phyloP scores from a whole-genome alignment of 2,797 vertebrate genomes.

The Neosilurus hyrtlii region DNA sequence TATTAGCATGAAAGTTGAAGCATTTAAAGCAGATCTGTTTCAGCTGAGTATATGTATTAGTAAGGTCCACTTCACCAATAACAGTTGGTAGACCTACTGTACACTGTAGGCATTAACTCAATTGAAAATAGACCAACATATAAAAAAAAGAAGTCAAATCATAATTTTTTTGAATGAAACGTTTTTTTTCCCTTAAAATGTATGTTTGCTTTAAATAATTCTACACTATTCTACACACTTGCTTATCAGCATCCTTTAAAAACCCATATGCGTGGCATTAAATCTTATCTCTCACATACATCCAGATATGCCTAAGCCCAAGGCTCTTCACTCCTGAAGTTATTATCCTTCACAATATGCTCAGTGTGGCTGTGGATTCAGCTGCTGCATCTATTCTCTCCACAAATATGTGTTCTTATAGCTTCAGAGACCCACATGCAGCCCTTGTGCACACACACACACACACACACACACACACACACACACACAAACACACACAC shows the following conservation, averaged over 20 bases:
- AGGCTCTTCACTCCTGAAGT: constrained; percentile 13
- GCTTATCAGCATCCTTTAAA: constrained; percentile 18
- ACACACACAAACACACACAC: background rate
- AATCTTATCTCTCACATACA: constrained; percentile 24
- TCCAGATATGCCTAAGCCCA: constrained; percentile 9
- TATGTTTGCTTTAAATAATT: background rate
- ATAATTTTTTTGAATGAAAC: background rate
- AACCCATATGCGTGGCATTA: background rate
- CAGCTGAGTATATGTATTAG: background rate
- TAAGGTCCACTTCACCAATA: background rate
- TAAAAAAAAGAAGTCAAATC: background rate
- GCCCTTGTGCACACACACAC: background rate
- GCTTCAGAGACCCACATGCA: background rate
- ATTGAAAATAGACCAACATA: background rate
- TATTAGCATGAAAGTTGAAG: background rate
- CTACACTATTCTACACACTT: background rate
- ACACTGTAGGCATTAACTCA: background rate
- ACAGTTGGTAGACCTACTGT: background rate
- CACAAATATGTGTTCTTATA: constrained; percentile 14
- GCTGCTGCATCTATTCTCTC: constrained; percentile 32
- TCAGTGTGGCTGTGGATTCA: constrained; percentile 58
- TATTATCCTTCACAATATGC: constrained; percentile 57
- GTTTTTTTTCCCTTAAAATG: background rate
- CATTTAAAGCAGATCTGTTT: background rate
- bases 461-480: background rate